Conservation (phyloP, 1,140 invertebrate genomes). For the Drosophila persimilis region DNA sequence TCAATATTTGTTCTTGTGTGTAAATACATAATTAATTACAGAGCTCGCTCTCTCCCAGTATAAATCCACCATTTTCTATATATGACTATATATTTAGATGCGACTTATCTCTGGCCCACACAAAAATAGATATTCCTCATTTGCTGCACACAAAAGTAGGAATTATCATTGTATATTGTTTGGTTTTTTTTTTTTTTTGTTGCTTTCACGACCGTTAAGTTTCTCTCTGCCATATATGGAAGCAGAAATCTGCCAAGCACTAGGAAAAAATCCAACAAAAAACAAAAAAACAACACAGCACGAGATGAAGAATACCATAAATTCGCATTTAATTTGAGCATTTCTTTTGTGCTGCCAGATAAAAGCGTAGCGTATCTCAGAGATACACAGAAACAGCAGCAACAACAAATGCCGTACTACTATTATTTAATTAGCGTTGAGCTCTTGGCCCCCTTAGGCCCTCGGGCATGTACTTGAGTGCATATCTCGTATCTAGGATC, state of each 20-base stretch:
- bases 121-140: slow-evolving; percentile 37
- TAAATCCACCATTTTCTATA: slow-evolving; percentile 10
- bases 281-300: slow-evolving; percentile 7
- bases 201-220: slow-evolving; percentile 25
- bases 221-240: slow-evolving; percentile 14
- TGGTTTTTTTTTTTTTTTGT: slow-evolving; percentile 13
- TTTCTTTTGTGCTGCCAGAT: slow-evolving; percentile 31
- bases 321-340: slow-evolving; percentile 39
- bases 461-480: slow-evolving; percentile 41
- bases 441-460: slow-evolving; percentile 29
- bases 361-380: slow-evolving; percentile 40
- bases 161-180: slow-evolving; percentile 38
- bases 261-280: not conserved
- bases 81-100: not conserved
- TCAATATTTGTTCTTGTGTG: slow-evolving; percentile 29
- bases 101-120: not conserved
- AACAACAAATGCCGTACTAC: slow-evolving; percentile 44
- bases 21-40: slow-evolving; percentile 50
- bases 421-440: slow-evolving; percentile 52
- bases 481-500: slow-evolving; percentile 41
- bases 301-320: slow-evolving; percentile 25
- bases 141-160: slow-evolving; percentile 8
- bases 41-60: slow-evolving; percentile 12
- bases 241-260: not conserved
- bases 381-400: slow-evolving; percentile 18